Percentiles rank a stretch among this genome's conserved stretches.
These are phyloP conservation scores for Petrocephalus schoutedeni DNA, from an alignment of 2,797 vertebrate species.

Conservation along the genomic window DNA sequence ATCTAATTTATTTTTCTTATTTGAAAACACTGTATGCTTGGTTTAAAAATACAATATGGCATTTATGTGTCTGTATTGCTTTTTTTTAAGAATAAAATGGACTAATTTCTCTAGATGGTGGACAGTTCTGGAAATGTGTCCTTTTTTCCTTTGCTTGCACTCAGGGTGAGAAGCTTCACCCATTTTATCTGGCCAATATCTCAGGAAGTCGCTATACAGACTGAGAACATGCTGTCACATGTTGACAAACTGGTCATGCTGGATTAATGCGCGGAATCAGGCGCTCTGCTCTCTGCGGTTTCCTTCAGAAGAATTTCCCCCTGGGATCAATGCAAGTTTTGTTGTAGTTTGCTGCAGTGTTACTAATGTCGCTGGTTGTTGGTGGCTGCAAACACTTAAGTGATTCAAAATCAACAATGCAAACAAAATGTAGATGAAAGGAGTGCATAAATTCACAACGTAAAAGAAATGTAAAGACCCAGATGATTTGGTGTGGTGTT, in stretches of 20 bases:
- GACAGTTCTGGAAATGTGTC: not conserved
- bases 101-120: not conserved
- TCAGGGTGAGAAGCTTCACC: not conserved
- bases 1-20: conserved; percentile 40
- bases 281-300: not conserved
- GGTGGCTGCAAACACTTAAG: not conserved
- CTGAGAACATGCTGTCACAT: not conserved
- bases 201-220: not conserved
- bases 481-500: not conserved
- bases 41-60: conserved; percentile 32
- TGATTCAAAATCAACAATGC: not conserved
- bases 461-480: not conserved
- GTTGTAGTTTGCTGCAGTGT: not conserved
- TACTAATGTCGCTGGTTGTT: not conserved
- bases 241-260: not conserved
- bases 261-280: not conserved
- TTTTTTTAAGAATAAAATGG: conserved; percentile 46
- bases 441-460: not conserved
- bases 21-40: conserved; percentile 46
- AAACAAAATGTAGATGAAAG: not conserved
- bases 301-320: not conserved
- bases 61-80: conserved; percentile 33
- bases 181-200: not conserved
- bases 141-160: not conserved
- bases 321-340: not conserved